Base-by-base conservation (phyloP, 1,140 invertebrate species). In the Calephelis nemesis region DNA sequence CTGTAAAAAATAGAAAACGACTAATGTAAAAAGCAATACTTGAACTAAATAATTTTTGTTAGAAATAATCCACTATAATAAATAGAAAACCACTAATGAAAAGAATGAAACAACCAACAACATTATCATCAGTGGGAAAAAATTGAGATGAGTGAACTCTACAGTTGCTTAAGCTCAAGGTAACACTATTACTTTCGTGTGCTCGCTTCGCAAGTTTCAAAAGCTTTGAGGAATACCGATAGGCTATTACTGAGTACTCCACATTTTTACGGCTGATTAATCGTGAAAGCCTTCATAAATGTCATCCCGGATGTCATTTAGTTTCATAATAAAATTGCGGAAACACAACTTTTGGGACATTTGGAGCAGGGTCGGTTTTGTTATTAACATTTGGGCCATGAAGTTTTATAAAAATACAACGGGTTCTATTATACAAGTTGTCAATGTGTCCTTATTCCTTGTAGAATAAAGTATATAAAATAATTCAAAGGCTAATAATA, bases 291-390 rank as follows among this genome's bases (percentile, higher is more conserved):
- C 30, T 58, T 58, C 54, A 58, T 58, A 58, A 58, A 58, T 58
- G 54, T 58, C 54, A 58, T 58, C 54, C 54, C 54, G 54, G 54
- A 58, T 58, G 54, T 58, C 54, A 58, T 58, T 58, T 58, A 58
- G 54, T 58, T 58, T 58, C 54, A 58, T 58, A 58, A 58, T 58
- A 58, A 58, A 58, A 58, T 58, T 15, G 54, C 54, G 54, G 54
- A 30, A 58, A 58, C 30, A 58, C 54, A 39, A 58, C 54, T 58
- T 30, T 58, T 39, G 7, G 54, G 19, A 11, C 30, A 58, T 58
- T 58, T 58, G 9, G 30, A 6, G 13, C 54, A 58, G 54, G 19
- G 54, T 15, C 19, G 19, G 54, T 11, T 58, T 58, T 54, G 52
- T 30, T 9, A 54, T 54, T 10, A 30, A 54, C 9, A 19, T 9